Evolutionary conservation across 2,797 vertebrate species (phyloP).

Genomic region (Sardinella longiceps): DNA sequence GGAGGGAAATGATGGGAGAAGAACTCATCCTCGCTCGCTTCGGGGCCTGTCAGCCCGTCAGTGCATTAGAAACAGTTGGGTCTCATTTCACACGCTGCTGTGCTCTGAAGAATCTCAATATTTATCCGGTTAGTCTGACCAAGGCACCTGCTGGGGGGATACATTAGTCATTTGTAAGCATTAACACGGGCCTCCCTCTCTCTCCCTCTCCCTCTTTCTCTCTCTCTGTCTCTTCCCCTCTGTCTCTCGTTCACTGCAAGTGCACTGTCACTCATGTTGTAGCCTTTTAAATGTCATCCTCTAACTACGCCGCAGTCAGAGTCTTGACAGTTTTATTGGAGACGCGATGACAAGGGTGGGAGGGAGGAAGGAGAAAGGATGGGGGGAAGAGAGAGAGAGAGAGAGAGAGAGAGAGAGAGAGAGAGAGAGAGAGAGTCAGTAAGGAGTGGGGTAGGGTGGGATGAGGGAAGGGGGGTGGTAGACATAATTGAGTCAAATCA

Average conservation of each 20-base stretch:
- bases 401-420: not conserved
- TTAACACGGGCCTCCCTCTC: conserved; percentile 74
- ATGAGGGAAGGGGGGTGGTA: conserved; percentile 49
- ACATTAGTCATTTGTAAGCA: conserved; percentile 82
- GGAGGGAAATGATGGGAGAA: conserved; percentile 49
- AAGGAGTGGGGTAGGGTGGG: conserved; percentile 42
- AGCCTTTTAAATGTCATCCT: conserved; percentile 79
- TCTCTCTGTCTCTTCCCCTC: conserved; percentile 58
- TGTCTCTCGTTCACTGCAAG: conserved; percentile 74
- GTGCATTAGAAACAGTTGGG: conserved; percentile 70
- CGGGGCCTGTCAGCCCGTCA: conserved; percentile 58
- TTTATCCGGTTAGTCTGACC: conserved; percentile 78
- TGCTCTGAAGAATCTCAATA: conserved; percentile 72
- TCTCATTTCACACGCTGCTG: conserved; percentile 72
- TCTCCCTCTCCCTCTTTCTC: conserved; percentile 57
- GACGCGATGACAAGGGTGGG: conserved; percentile 69
- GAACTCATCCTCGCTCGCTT: conserved; percentile 41
- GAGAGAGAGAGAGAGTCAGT: not conserved
- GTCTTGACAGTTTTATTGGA: conserved; percentile 78
- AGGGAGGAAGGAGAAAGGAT: conserved; percentile 45
- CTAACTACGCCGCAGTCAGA: conserved; percentile 73
- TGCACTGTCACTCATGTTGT: conserved; percentile 76
- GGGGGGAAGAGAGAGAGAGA: conserved; percentile 45
- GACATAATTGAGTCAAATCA: conserved; percentile 73
- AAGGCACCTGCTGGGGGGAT: conserved; percentile 78